Base-by-base conservation (phyloP, 2,797 vertebrate species). In the Sternarchorhynchus goeldii region DNA sequence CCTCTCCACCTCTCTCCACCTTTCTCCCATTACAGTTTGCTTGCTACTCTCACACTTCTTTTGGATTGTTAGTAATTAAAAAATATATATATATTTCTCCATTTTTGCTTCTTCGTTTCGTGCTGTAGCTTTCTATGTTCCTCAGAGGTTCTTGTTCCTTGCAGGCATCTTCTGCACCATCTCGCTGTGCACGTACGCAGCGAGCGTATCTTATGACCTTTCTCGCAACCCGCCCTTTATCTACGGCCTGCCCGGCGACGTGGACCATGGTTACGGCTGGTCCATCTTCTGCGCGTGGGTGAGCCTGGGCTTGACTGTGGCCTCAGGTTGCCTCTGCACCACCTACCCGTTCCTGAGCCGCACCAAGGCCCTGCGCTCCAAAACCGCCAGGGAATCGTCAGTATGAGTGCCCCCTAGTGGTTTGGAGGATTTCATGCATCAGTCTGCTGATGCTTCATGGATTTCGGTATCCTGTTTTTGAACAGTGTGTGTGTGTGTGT, bases 151-250 rank as follows among this genome's bases (percentile, higher is more conserved):
- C 25, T 77, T 88, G 55, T 82, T 53, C 65, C 82, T 84, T 84
- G 16, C 79, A 96, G 95, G 94, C 68, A 94, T 95, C 85, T 96
- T 97, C 90, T 95, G 95, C 90, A 94, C 94, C 87, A 93, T 96
- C 85, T 96, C 95, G 34, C 88, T 95, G 83, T 96, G 95, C 77
- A 94, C 94, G 2, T 96, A 95, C 0, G 93, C 95, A 3, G 93
- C 94, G 87, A 96, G 94, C 7, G 80, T 95, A 83, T 94, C 92
- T 68, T 95, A 96, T 0, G 95, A 96, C 84, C 90, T 96, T 64
- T 94, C 94, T 76, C 92, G 96, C 45, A 93, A 93, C 77, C 94
- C 94, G 0, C 94, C 93, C 58, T 94, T 94, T n/a, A 92, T 96
- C 89, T 96, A 94, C 1, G 94, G 94, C 14, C 90, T 97, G 64